phyloP scores from a whole-genome alignment of 2,797 vertebrate species.

The Girardinus metallicus region DNA sequence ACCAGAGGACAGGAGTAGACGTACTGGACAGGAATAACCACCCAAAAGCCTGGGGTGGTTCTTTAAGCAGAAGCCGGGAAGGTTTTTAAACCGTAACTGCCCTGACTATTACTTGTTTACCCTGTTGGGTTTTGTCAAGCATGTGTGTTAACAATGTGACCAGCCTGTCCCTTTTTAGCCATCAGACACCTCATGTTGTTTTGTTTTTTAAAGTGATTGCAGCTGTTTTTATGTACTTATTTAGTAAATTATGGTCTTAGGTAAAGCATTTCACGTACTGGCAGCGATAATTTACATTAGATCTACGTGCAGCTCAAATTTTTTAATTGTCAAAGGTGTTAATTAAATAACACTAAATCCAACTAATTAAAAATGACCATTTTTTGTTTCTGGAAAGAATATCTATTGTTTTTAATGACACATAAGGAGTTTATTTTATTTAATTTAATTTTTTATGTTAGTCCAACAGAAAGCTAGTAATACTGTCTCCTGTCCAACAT shows the following conservation, averaged over 20 bases:
- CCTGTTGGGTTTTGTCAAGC: conserved; percentile 60
- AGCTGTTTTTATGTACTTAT: not conserved
- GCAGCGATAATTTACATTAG: not conserved
- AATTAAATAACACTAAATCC: not conserved
- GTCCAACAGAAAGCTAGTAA: not conserved
- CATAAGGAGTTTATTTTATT: not conserved
- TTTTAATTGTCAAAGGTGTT: not conserved
- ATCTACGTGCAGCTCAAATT: not conserved
- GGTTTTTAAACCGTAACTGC: conserved; percentile 34
- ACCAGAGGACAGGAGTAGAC: conserved; percentile 29
- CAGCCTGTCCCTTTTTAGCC: not conserved
- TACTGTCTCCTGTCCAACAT: not conserved
- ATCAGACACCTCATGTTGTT: not conserved
- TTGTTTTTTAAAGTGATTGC: not conserved
- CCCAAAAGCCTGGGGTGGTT: conserved; percentile 53
- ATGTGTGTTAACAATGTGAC: conserved; percentile 31
- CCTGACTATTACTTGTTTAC: conserved; percentile 66
- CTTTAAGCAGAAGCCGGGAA: conserved; percentile 29
- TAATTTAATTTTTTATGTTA: not conserved
- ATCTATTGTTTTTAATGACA: not conserved
- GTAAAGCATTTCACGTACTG: not conserved
- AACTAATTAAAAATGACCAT: not conserved
- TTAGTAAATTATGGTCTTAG: not conserved
- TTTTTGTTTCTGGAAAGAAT: not conserved
- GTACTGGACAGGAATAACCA: conserved; percentile 45